Evolutionary conservation across 2,888 invertebrate species (phyloP).

Genomic region (Tenthredo scrophulariae): DNA sequence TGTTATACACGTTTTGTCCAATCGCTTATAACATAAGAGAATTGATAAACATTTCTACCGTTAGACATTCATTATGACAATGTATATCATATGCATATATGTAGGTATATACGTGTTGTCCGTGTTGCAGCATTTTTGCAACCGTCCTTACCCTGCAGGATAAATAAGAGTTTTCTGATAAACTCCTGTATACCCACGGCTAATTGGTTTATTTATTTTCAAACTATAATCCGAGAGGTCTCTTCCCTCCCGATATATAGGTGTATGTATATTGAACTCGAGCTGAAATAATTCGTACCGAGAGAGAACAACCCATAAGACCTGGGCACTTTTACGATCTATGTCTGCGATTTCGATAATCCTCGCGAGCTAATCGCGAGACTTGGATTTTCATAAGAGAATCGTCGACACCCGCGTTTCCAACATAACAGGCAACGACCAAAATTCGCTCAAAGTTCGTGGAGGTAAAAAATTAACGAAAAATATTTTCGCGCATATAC

Average conservation of each 20-base stretch:
- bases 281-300: background rate
- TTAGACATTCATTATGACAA: constrained; percentile 24
- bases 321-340: background rate
- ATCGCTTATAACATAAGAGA: background rate
- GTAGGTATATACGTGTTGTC: background rate
- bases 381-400: background rate
- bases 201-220: background rate
- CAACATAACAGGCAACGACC: background rate
- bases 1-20: background rate
- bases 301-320: background rate
- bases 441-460: constrained; percentile 14
- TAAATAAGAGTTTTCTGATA: background rate
- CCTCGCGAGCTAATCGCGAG: background rate
- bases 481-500: constrained; percentile 26
- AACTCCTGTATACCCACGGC: background rate
- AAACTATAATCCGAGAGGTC: background rate
- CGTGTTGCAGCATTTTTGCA: background rate
- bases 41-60: constrained; percentile 12
- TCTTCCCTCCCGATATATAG: background rate
- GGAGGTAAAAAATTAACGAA: constrained; percentile 25
- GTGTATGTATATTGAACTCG: background rate
- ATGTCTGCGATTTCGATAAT: background rate
- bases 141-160: background rate
- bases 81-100: too few relatives aligned
- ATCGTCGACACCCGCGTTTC: background rate